phyloP scores from a whole-genome alignment of 2,888 invertebrate species.

The Caenorhabditis afra region DNA sequence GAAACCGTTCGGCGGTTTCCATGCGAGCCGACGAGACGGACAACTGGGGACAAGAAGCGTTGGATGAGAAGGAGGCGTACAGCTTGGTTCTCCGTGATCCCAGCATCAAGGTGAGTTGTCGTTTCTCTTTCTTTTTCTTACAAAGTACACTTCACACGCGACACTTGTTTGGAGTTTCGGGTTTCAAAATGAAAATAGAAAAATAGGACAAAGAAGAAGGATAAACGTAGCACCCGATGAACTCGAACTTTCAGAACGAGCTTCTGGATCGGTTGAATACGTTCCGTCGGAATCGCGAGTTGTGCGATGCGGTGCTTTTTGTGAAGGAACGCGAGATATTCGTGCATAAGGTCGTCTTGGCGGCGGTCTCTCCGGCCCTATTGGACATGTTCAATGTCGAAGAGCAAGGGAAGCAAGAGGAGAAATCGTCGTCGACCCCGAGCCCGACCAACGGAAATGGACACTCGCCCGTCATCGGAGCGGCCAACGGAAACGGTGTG shows the following conservation, averaged over 20 bases:
- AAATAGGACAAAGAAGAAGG: neutral
- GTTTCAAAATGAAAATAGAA: constrained; percentile 33
- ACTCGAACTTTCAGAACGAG: constrained; percentile 58
- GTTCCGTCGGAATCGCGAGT: constrained; percentile 85
- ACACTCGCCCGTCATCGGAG: constrained; percentile 19
- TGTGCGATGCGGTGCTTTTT: constrained; percentile 90
- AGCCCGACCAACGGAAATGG: constrained; percentile 36
- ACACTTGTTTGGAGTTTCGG: constrained; percentile 12
- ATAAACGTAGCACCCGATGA: neutral
- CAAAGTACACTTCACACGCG: neutral
- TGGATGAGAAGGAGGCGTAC: constrained; percentile 75
- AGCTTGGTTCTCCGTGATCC: constrained; percentile 71
- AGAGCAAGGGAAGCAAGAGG: constrained; percentile 37
- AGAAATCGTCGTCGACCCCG: constrained; percentile 19
- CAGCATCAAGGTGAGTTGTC: constrained; percentile 67
- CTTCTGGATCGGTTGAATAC: constrained; percentile 81
- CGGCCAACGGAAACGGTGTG: constrained; percentile 27
- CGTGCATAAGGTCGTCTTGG: constrained; percentile 84
- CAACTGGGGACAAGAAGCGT: constrained; percentile 69
- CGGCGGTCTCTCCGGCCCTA: constrained; percentile 76
- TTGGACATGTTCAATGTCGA: constrained; percentile 75
- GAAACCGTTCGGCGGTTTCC: constrained; percentile 75
- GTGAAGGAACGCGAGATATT: constrained; percentile 87
- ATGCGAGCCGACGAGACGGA: constrained; percentile 78
- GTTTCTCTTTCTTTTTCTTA: neutral